Evolutionary conservation across 2,113 vertebrate genomes (phyloP).

Genomic region (Struthidea cinerea): DNA sequence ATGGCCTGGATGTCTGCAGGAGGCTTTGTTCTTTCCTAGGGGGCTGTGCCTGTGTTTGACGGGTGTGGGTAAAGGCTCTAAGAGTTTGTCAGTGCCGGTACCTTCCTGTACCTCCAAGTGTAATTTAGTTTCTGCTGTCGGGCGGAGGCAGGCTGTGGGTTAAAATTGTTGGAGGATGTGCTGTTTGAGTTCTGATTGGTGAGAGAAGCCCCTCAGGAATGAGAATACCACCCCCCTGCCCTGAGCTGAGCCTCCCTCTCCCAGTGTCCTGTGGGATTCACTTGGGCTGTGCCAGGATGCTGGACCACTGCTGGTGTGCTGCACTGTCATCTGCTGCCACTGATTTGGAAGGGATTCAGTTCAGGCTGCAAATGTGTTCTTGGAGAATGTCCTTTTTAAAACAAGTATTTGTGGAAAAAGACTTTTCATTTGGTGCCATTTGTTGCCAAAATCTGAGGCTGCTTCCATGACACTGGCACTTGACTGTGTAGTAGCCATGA

Average conservation of each 20-base stretch:
- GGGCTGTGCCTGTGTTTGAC: background rate
- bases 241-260: background rate
- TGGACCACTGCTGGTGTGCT: background rate
- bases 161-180: background rate
- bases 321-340: background rate
- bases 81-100: background rate
- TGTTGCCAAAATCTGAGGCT: background rate
- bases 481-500: background rate
- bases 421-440: background rate
- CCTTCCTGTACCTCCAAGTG: background rate
- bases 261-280: rapidly evolving
- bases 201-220: background rate
- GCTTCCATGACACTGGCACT: rapidly evolving
- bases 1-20: background rate
- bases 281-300: background rate
- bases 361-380: background rate
- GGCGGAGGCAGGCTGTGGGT: background rate
- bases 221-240: background rate
- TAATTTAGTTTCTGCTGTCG: background rate
- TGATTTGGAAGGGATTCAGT: rapidly evolving
- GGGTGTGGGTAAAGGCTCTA: background rate
- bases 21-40: background rate
- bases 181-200: background rate
- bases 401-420: no score
- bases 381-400: no score